These are phyloP conservation scores for Chaetodon auriga DNA, from an alignment of 2,113 vertebrate species.

Conservation along the genomic window DNA sequence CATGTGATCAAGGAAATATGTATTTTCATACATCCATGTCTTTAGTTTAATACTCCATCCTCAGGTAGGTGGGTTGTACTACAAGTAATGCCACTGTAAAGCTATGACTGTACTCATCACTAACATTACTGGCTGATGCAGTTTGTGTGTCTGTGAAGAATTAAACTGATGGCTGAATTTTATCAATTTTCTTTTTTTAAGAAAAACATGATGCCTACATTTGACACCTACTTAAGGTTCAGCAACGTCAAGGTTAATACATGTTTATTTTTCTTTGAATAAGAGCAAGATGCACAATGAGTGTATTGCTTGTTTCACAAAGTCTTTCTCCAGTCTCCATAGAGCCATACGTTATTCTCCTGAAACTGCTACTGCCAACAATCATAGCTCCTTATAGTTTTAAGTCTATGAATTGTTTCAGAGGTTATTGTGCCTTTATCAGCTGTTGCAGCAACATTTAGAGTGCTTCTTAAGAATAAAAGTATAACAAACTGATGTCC, in stretches of 20 bases:
- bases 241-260: neutral
- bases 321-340: neutral
- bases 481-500: neutral
- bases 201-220: neutral
- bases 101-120: neutral
- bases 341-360: neutral
- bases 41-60: neutral
- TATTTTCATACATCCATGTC: neutral
- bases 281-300: neutral
- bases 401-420: neutral
- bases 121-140: neutral
- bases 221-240: too few relatives aligned
- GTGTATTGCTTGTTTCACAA: neutral
- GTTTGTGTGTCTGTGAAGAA: neutral
- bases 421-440: neutral
- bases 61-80: neutral
- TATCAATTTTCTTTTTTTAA: neutral
- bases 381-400: neutral
- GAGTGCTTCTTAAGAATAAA: neutral
- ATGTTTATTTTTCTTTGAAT: neutral
- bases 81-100: neutral
- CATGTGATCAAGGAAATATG: neutral
- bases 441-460: neutral
- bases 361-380: neutral
- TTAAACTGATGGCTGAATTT: neutral